A percentile compares a stretch with the other conserved stretches of the same genome.
Evolutionary conservation across 2,797 vertebrate genomes (phyloP).

Genomic region (Rhinella marina): DNA sequence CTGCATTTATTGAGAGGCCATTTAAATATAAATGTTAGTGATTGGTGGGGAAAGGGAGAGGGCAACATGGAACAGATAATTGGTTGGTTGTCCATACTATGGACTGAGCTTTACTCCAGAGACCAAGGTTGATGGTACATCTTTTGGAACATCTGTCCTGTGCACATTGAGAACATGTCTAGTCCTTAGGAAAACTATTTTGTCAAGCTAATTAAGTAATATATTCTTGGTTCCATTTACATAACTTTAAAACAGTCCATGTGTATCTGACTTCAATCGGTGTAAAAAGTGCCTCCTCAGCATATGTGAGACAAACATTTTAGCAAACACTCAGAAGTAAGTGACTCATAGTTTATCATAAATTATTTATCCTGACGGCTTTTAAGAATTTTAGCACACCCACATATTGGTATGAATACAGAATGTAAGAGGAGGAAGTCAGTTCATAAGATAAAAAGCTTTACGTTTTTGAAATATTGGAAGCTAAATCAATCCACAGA

Average conservation of each 20-base stretch:
- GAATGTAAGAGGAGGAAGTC: not conserved
- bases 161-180: not conserved
- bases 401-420: not conserved
- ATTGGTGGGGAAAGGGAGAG: no score
- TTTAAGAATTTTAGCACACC: conserved; percentile 27
- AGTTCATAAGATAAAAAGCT: not conserved
- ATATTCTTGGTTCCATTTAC: not conserved
- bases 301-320: conserved; percentile 37
- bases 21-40: no score
- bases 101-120: no score
- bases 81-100: no score
- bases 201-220: not conserved
- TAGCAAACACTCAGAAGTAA: not conserved
- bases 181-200: not conserved
- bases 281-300: conserved; percentile 35
- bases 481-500: not conserved
- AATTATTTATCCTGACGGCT: conserved; percentile 51
- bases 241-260: not conserved
- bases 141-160: no score
- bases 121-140: no score
- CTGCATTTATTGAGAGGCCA: no score
- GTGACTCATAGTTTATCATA: conserved; percentile 28
- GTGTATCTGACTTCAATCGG: not conserved
- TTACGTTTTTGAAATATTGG: not conserved
- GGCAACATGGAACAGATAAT: no score